Base-by-base conservation (phyloP, 2,888 invertebrate genomes). In the Meganola albula region DNA sequence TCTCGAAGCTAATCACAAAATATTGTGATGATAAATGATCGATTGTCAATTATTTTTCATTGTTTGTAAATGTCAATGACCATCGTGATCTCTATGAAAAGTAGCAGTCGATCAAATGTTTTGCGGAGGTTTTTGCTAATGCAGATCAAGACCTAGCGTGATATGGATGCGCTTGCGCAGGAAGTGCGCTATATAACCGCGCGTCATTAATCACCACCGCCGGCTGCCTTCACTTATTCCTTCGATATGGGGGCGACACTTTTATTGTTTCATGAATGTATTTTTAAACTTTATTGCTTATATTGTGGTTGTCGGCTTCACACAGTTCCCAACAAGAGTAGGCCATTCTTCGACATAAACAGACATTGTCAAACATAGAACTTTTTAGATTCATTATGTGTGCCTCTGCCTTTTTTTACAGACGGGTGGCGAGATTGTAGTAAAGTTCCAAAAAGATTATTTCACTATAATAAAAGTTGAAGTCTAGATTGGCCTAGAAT, bases 151-250 rank as follows among this genome's bases (percentile, higher is more conserved):
- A n/a, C n/a, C n/a, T n/a, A n/a, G n/a, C n/a, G n/a, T n/a, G n/a
- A n/a, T n/a, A n/a, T n/a, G n/a, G n/a, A n/a, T n/a, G n/a, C n/a
- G 40, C 36, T 42, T 20, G 37, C 65, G 48, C 74, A 76, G 80
- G 79, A 79, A 76, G 75, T 76, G 48, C 58, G 68, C 69, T 62
- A 64, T n/a, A n/a, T 72, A 71, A 68, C 36, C 44, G 62, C 53
- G 56, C 50, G 56, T 62, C 65, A 66, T 73, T 72, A 70, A 70
- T 70, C 68, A 66, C 58, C 56, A 55, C 56, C 61, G 62, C 56
- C 57, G 65, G 68, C 70, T 72, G 72, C 67, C 61, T 65, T 54
- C 63, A 58, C 48, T 53, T 49, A 43, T 44, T 49, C 47, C 33
- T 48, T 37, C 40, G 48, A 57, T 48, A 56, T 53, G 54, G 54